Base-by-base conservation (phyloP, 2,888 invertebrate species). In the Nomada lathburiana region DNA sequence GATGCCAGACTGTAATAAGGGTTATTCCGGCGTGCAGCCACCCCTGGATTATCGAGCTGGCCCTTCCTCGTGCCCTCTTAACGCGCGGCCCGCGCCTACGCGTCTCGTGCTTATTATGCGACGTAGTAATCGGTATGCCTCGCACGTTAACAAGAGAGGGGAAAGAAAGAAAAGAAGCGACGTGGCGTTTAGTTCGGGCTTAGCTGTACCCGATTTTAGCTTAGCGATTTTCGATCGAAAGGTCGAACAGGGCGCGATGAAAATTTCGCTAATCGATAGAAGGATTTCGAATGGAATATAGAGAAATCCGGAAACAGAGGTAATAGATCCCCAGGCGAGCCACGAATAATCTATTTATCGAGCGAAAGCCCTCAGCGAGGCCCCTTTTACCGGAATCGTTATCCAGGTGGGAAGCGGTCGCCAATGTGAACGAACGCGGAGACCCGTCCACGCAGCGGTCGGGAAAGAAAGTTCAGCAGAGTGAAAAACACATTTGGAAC, bases 1-100 rank as follows among this genome's bases (percentile, higher is more conserved):
- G 82, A 85, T 82, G 81, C 70, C 83, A 74, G 85, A 80, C 83
- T 63, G 85, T 85, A 86, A 86, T 85, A 85, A 85, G 81, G 83
- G 81, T 82, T 82, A 79, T 85, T 85, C 64, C 67, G 73, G 68
- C 57, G 71, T 50, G 63, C 78, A 64, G 68, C 52, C 72, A 71
- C 70, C 77, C 80, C 69, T 76, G 53, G 76, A 71, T 79, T 74
- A 75, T 72, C 71, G 68, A 63, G 77, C 71, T 71, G 47, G 47
- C 47, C 47, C 47, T 47, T 47, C 16, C 60, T 63, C 69, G 42
- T 55, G 26, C 70, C 59, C 75, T 65, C 65, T 47, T 74, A 47
- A 75, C 26, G 10, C 47, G 11, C 36, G 57, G 67, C 64, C 62
- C 64, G 29, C 59, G 26, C 55, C 68, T 62, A 75, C 65, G 68